A percentile compares a stretch with the other conserved stretches of the same genome.
phyloP scores from a whole-genome alignment of 2,113 vertebrate species.

The Chinchilla lanigera region DNA sequence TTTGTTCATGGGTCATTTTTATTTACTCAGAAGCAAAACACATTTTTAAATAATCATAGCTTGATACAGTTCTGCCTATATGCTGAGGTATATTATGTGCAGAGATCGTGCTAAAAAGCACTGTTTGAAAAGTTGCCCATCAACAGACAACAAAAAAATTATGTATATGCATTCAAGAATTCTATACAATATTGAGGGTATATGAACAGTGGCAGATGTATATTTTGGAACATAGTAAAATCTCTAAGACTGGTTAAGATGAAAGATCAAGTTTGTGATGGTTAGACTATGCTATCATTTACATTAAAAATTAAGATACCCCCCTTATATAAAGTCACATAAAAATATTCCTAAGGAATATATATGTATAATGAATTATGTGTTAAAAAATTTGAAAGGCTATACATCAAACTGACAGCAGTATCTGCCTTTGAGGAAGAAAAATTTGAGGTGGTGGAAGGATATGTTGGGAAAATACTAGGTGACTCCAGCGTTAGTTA shows the following conservation, averaged over 20 bases:
- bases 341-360: background rate
- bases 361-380: background rate
- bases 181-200: background rate
- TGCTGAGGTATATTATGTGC: background rate
- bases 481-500: background rate
- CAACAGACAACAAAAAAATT: background rate
- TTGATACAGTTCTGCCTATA: background rate
- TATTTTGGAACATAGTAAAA: background rate
- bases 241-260: background rate
- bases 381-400: background rate
- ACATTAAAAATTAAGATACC: background rate
- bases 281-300: background rate
- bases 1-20: constrained; percentile 24
- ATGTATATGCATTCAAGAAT: background rate
- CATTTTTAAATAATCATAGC: background rate
- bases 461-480: background rate
- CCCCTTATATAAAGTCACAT: background rate
- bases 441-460: background rate
- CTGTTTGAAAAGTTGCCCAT: background rate
- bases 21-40: constrained; percentile 17
- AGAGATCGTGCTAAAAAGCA: background rate
- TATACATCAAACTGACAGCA: background rate
- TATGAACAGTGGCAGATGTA: background rate
- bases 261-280: background rate
- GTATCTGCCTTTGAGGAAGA: background rate